A percentile compares a stretch with the other conserved stretches of the same genome.
Evolutionary conservation across 1,140 invertebrate species (phyloP).

Genomic region (Belonocnema kinseyi): DNA sequence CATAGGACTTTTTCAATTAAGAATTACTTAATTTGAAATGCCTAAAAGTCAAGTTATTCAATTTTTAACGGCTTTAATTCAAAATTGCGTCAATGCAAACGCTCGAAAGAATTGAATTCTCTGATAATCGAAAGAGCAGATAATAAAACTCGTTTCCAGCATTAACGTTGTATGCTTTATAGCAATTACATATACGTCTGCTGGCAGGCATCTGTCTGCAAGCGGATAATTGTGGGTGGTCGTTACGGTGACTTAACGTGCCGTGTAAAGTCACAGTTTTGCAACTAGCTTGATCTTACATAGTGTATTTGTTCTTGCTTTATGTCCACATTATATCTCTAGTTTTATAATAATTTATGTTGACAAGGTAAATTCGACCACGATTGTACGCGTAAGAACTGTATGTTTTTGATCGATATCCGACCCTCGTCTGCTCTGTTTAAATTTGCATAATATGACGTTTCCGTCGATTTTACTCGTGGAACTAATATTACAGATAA

Average conservation of each 20-base stretch:
- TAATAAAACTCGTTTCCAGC: too few species aligned
- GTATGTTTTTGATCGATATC: constrained; percentile 34
- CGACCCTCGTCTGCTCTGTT: constrained; percentile 24
- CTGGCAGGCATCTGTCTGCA: constrained; percentile 39
- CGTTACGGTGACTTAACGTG: constrained; percentile 65
- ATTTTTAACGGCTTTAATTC: too few species aligned
- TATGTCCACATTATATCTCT: too few species aligned
- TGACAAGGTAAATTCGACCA: constrained; percentile 31
- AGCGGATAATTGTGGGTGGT: constrained; percentile 66
- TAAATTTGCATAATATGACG: constrained; percentile 43
- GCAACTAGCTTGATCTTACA: constrained; percentile 61
- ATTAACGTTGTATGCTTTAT: too few species aligned
- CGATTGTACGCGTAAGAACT: too few species aligned
- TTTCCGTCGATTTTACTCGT: constrained; percentile 54
- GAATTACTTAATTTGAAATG: too few species aligned
- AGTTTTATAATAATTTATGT: constrained; percentile 30
- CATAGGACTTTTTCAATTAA: too few species aligned
- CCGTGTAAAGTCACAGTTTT: constrained; percentile 69
- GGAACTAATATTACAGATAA: constrained; percentile 60
- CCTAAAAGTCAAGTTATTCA: too few species aligned
- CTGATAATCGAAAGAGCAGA: too few species aligned
- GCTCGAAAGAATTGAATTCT: too few species aligned
- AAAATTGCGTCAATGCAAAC: too few species aligned
- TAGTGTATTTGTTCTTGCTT: constrained; percentile 60
- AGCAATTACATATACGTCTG: constrained; percentile 46